Percentiles rank a stretch among this genome's conserved stretches.
Evolutionary conservation across 2,113 vertebrate species (phyloP).

Genomic region (Miniopterus natalensis): DNA sequence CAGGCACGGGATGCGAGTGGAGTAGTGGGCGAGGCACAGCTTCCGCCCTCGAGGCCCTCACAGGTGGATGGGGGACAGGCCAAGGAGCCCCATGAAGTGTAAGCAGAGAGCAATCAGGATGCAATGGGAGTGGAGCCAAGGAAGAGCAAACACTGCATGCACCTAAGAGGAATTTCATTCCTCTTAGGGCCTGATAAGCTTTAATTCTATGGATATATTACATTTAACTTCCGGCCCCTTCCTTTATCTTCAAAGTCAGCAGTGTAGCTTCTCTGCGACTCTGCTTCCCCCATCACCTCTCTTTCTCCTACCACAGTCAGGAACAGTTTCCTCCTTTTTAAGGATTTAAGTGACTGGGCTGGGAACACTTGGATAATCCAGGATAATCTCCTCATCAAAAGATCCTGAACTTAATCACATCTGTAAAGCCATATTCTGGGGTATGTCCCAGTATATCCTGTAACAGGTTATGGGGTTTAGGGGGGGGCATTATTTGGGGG

Average conservation of each 20-base stretch:
- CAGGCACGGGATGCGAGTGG: background rate
- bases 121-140: background rate
- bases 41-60: background rate
- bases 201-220: background rate
- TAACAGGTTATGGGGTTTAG: background rate
- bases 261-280: background rate
- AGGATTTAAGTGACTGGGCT: background rate
- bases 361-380: background rate
- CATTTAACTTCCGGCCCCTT: background rate
- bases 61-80: background rate
- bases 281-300: background rate
- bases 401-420: background rate
- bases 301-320: background rate
- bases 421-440: background rate
- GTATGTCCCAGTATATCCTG: background rate
- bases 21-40: background rate
- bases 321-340: background rate
- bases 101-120: background rate
- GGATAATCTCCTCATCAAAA: background rate
- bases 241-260: background rate
- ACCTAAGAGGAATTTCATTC: background rate
- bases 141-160: fast-evolving
- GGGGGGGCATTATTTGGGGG: too few species aligned
- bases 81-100: background rate
- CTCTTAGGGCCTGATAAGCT: background rate